Conservation (phyloP, 2,888 invertebrate species). For the Neoscelio sp. region DNA sequence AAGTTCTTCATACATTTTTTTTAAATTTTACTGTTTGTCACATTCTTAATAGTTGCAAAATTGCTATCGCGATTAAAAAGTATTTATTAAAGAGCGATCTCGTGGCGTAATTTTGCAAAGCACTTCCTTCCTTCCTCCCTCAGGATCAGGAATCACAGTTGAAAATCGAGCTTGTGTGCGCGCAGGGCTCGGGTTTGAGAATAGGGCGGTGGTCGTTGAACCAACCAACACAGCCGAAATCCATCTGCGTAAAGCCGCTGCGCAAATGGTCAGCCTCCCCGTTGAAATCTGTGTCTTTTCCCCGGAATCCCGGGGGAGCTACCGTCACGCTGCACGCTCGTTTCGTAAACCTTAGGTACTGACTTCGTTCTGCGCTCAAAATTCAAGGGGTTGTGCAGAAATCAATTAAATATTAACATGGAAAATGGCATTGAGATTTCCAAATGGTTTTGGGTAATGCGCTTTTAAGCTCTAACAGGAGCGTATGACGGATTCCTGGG, state of each 20-base stretch:
- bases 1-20: too few relatives aligned
- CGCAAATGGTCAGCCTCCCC: slow-evolving; percentile 70
- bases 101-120: slow-evolving; percentile 39
- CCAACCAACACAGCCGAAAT: slow-evolving; percentile 77
- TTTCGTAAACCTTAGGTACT: slow-evolving; percentile 14
- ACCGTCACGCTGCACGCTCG: background rate
- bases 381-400: background rate
- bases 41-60: too few relatives aligned
- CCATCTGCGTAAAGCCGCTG: slow-evolving; percentile 79
- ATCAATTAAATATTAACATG: slow-evolving; percentile 5
- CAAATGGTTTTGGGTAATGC: background rate
- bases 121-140: slow-evolving; percentile 27
- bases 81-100: slow-evolving; percentile 6
- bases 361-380: slow-evolving; percentile 10
- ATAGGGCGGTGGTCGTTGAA: slow-evolving; percentile 83
- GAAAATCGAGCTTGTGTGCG: slow-evolving; percentile 41
- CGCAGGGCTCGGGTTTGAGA: slow-evolving; percentile 79
- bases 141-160: slow-evolving; percentile 60
- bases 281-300: slow-evolving; percentile 54
- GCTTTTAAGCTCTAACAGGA: background rate
- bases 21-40: too few relatives aligned
- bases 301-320: slow-evolving; percentile 54
- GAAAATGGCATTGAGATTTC: background rate
- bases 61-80: background rate
- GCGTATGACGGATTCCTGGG: background rate